phyloP scores from a whole-genome alignment of 2,888 invertebrate species.

The Lasioglossum oenotherae region DNA sequence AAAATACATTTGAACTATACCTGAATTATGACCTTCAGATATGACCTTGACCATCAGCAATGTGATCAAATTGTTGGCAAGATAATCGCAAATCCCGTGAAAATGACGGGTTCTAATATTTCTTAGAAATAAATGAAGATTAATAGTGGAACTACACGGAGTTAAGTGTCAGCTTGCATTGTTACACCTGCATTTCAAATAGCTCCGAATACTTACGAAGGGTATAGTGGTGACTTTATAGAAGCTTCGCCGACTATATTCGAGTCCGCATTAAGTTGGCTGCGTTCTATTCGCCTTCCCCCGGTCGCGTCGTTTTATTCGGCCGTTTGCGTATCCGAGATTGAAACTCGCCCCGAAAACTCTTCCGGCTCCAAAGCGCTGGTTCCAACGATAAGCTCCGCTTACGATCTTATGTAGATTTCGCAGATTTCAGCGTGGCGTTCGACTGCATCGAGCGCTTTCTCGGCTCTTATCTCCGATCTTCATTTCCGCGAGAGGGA shows the following conservation, averaged over 20 bases:
- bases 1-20: no score
- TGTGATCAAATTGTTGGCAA: no score
- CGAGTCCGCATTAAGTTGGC: neutral
- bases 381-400: neutral
- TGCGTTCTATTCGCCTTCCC: neutral
- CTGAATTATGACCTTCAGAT: no score
- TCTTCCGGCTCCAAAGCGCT: neutral
- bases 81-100: no score
- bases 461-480: neutral
- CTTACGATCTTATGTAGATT: neutral
- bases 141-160: neutral
- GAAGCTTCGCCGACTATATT: neutral
- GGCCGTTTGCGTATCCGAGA: neutral
- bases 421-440: neutral
- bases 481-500: neutral
- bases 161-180: neutral
- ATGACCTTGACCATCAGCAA: no score
- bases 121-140: neutral
- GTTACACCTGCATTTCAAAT: neutral
- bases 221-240: neutral
- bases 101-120: no score
- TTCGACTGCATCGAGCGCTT: neutral
- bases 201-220: neutral
- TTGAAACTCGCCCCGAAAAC: neutral
- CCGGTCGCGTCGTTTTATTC: neutral